These are phyloP conservation scores for Pachydiplax longipennis DNA, from an alignment of 2,888 invertebrate genomes.

Conservation along the genomic window DNA sequence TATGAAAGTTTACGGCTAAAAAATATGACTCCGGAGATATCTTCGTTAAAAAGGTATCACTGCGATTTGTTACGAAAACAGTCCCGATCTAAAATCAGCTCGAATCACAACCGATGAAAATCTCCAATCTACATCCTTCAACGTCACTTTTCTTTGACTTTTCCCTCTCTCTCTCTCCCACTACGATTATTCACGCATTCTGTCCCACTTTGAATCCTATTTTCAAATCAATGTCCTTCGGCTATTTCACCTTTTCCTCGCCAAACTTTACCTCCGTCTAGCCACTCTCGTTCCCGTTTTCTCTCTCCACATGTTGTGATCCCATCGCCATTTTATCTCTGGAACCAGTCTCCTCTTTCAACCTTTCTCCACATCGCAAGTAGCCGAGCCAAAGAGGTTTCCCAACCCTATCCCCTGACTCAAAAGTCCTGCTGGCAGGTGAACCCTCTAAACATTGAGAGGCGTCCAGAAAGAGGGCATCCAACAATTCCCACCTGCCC, in stretches of 20 bases:
- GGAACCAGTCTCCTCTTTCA: not conserved
- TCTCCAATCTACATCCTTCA: too few species aligned
- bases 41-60: too few species aligned
- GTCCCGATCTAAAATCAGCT: too few species aligned
- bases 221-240: not conserved
- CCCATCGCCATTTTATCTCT: not conserved
- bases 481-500: constrained; percentile 38
- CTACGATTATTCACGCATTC: not conserved
- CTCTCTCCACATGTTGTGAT: not conserved
- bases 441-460: not conserved
- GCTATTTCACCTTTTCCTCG: not conserved
- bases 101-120: too few species aligned
- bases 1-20: too few species aligned
- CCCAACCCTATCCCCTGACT: not conserved
- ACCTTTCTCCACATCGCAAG: not conserved
- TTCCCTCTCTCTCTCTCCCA: not conserved
- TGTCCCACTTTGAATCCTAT: not conserved
- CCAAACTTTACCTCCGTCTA: not conserved
- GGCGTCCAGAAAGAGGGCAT: not conserved
- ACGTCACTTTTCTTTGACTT: not conserved
- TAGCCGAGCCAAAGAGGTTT: not conserved
- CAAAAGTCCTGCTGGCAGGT: constrained; percentile 8
- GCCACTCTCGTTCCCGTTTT: not conserved
- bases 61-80: too few species aligned
- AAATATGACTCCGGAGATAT: too few species aligned